Evolutionary conservation across 35 echinoderm and acorn worm genomes (phyloP).

Genomic region (Apostichopus californicus): DNA sequence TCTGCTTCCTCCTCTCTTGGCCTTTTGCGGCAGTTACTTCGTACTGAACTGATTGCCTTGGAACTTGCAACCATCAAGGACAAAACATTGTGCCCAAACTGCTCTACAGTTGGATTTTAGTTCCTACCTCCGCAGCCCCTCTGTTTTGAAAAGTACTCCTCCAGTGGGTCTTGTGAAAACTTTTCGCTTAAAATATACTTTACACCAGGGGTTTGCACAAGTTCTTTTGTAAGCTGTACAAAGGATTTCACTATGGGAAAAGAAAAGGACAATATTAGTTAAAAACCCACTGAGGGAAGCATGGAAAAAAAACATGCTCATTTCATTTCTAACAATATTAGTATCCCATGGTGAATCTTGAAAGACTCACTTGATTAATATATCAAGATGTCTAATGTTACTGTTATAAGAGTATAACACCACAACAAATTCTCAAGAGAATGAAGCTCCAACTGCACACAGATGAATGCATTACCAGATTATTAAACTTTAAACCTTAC

Average conservation of each 20-base stretch:
- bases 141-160: conserved; percentile 77
- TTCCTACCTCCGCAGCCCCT: not conserved
- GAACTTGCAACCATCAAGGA: too few relatives aligned
- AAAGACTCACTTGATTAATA: not conserved
- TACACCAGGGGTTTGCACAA: conserved; percentile 45
- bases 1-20: too few relatives aligned
- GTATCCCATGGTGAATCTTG: not conserved
- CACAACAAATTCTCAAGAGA: not conserved
- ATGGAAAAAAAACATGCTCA: not conserved
- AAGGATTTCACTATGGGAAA: conserved; percentile 63
- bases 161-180: conserved; percentile 73
- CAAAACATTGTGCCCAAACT: conserved; percentile 6
- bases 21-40: too few relatives aligned
- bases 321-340: not conserved
- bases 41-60: too few relatives aligned
- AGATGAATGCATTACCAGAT: too few relatives aligned
- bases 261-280: not conserved
- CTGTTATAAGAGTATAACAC: not conserved
- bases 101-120: conserved; percentile 21
- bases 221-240: conserved; percentile 27
- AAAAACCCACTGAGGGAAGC: not conserved
- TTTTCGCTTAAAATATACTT: conserved; percentile 64
- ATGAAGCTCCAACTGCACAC: too few relatives aligned
- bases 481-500: too few relatives aligned
- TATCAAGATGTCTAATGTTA: not conserved